Evolutionary conservation across 2,797 vertebrate genomes (phyloP).

Genomic region (Petrocephalus schoutedeni): DNA sequence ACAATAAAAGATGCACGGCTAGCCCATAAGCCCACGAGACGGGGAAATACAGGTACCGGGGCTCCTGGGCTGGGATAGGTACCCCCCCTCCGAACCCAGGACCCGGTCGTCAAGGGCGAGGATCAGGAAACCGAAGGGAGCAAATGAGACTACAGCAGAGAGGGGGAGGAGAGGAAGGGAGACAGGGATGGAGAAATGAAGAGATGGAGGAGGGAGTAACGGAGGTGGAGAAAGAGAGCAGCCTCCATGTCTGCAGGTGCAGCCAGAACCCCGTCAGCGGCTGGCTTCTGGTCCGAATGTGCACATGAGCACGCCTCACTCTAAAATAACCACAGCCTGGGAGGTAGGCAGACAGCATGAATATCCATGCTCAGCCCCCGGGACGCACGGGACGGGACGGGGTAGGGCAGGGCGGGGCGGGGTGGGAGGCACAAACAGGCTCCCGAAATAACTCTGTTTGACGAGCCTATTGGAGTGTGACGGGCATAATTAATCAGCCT

Average conservation of each 20-base stretch:
- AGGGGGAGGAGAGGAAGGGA: background rate
- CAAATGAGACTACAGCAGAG: background rate
- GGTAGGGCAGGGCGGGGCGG: too few relatives aligned
- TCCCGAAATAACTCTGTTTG: background rate
- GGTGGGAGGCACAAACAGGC: background rate
- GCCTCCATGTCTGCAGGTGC: background rate
- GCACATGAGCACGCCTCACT: background rate
- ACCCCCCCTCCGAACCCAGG: background rate
- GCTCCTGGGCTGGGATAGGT: background rate
- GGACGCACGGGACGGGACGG: background rate
- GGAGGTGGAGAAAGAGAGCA: background rate
- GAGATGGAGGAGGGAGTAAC: background rate
- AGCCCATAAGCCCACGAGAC: background rate
- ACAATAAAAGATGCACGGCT: background rate
- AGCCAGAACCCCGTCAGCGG: background rate
- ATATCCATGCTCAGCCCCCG: conserved; percentile 1
- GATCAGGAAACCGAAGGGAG: background rate
- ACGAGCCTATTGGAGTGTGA: background rate
- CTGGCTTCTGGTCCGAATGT: background rate
- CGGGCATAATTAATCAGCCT: conserved; percentile 11
- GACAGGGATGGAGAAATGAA: background rate
- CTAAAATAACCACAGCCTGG: background rate
- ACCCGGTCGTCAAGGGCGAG: background rate
- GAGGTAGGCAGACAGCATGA: background rate
- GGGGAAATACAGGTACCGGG: background rate